Evolutionary conservation across 1,140 invertebrate species (phyloP).

Genomic region (Zophobas morio): DNA sequence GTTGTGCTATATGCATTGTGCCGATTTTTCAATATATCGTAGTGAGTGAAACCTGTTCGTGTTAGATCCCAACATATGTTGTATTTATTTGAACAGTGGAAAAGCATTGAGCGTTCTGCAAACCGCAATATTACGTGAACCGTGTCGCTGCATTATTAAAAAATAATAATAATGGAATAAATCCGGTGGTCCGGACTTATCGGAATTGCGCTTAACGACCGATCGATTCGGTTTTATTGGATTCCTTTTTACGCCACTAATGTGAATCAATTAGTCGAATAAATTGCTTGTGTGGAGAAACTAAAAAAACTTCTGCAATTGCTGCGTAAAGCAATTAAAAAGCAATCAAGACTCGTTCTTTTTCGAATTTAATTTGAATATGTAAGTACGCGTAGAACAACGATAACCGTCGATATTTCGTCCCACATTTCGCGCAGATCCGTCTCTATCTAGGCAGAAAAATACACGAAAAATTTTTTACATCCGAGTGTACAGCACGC

Average conservation of each 20-base stretch:
- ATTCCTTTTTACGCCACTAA: conserved; percentile 4
- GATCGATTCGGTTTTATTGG: conserved; percentile 15
- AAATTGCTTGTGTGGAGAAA: conserved; percentile 1
- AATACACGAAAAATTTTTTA: conserved; percentile 61
- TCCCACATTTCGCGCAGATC: conserved; percentile 13
- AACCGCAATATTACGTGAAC: conserved; percentile 47
- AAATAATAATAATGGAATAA: conserved; percentile 25
- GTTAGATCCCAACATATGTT: conserved; percentile 42
- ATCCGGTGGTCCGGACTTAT: conserved; percentile 2
- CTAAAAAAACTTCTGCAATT: conserved; percentile 30
- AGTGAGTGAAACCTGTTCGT: conserved; percentile 32
- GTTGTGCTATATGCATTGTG: background rate
- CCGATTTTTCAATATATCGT: conserved; percentile 19
- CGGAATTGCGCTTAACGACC: background rate
- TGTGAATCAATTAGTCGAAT: conserved; percentile 28
- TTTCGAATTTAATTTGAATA: conserved; percentile 36
- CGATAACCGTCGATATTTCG: conserved; percentile 14
- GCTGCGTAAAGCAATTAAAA: conserved; percentile 40
- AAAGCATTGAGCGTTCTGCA: conserved; percentile 45
- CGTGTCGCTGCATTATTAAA: conserved; percentile 44
- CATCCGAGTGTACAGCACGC: conserved; percentile 57
- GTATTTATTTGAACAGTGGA: conserved; percentile 24
- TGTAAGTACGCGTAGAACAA: background rate
- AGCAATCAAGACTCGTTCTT: conserved; percentile 39
- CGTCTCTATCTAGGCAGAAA: conserved; percentile 59